A percentile compares a stretch with the other conserved stretches of the same genome.
Evolutionary conservation across 2,888 invertebrate genomes (phyloP).

Genomic region (Cephus sareptanus): DNA sequence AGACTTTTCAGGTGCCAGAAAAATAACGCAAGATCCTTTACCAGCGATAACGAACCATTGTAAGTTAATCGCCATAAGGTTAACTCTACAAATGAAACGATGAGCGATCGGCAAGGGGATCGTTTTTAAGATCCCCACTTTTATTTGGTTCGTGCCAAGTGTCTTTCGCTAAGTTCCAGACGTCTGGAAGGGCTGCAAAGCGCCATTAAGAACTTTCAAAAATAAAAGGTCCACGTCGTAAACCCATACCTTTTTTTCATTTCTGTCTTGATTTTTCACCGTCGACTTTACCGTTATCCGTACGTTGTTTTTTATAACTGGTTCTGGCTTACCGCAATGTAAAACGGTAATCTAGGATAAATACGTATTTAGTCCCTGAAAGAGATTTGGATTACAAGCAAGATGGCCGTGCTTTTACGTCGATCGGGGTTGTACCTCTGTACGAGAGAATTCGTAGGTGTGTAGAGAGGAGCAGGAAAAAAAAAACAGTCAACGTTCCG

Average conservation of each 20-base stretch:
- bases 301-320: not conserved
- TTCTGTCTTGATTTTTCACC: not conserved
- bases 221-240: not conserved
- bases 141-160: not conserved
- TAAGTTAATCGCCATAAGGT: not conserved
- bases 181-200: not conserved
- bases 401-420: not conserved
- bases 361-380: not conserved
- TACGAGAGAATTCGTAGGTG: not conserved
- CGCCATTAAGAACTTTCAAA: not conserved
- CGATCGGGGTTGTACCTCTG: not conserved
- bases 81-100: not conserved
- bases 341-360: not conserved
- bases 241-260: not conserved
- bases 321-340: not conserved
- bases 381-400: not conserved
- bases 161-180: not conserved
- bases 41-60: not conserved
- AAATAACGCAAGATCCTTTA: not conserved
- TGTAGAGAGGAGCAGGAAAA: not conserved
- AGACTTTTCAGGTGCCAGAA: not conserved
- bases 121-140: not conserved
- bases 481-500: conserved; percentile 47
- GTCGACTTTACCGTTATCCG: not conserved
- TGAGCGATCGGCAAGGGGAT: not conserved